Percentiles rank a stretch among this genome's conserved stretches.
Conservation (phyloP, 2,888 invertebrate genomes). For the Eremobia ochroleuca region DNA sequence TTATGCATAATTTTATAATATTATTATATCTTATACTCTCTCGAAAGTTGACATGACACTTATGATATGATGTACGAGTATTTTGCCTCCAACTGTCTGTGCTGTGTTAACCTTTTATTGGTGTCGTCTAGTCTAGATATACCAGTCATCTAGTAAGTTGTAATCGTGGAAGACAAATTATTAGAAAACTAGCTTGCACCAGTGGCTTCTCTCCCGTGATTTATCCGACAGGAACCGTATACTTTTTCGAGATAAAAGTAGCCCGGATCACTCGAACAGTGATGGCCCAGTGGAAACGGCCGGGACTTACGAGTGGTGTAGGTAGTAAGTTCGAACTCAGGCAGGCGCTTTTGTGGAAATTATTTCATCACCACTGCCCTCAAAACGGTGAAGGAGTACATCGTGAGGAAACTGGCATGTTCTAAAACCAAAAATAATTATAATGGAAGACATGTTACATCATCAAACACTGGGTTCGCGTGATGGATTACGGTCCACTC, state of each 20-base stretch:
- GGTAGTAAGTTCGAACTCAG: not conserved
- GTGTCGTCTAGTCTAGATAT: constrained; percentile 24
- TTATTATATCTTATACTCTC: constrained; percentile 31
- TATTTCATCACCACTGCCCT: not conserved
- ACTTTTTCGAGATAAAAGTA: not conserved
- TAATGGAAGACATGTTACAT: not conserved
- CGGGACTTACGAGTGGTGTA: not conserved
- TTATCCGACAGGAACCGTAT: not conserved
- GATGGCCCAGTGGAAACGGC: not conserved
- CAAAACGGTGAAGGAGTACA: not conserved
- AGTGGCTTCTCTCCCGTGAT: no score
- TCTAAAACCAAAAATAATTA: not conserved
- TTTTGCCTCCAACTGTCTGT: constrained; percentile 21
- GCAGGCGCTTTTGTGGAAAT: not conserved
- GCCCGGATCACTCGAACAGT: no score
- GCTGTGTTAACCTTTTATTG: constrained; percentile 34
- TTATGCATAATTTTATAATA: constrained; percentile 43
- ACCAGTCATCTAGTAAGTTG: constrained; percentile 3
- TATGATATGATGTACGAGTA: constrained; percentile 18
- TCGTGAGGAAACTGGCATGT: no score
- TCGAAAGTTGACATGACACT: constrained; percentile 42
- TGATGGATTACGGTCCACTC: not conserved
- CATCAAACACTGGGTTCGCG: not conserved
- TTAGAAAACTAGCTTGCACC: not conserved
- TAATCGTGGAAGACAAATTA: not conserved